A percentile compares a stretch with the other conserved stretches of the same genome.
phyloP scores from a whole-genome alignment of 2,113 vertebrate species.

The Aldabrachelys gigantea region DNA sequence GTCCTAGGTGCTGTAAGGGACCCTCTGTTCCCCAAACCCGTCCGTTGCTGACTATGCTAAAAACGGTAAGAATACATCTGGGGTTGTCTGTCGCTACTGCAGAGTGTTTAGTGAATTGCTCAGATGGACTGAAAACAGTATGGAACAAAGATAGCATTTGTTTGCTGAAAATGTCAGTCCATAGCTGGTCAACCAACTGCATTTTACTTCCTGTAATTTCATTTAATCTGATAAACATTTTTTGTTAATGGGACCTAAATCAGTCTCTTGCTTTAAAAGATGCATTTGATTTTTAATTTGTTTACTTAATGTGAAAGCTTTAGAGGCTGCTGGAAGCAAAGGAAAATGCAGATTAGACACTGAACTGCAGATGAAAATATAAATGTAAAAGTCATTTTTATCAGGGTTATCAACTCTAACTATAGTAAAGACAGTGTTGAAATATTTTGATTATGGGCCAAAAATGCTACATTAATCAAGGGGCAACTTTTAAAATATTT shows the following conservation, averaged over 20 bases:
- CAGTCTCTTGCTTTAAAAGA: neutral
- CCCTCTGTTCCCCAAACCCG: neutral
- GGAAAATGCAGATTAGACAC: neutral
- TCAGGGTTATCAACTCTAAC: neutral
- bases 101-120: neutral
- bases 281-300: neutral
- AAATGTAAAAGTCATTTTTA: neutral
- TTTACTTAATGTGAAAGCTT: neutral
- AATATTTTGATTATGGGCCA: neutral
- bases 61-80: neutral
- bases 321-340: neutral
- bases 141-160: neutral
- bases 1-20: neutral
- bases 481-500: neutral
- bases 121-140: neutral
- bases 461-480: neutral
- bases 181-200: neutral
- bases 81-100: neutral
- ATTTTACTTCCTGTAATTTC: neutral
- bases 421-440: neutral
- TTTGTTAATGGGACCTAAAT: neutral
- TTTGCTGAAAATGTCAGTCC: neutral
- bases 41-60: neutral
- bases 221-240: neutral
- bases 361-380: neutral